Percentiles rank a stretch among this genome's conserved stretches.
Conservation (phyloP, 2,888 invertebrate genomes). For the Leucania comma region DNA sequence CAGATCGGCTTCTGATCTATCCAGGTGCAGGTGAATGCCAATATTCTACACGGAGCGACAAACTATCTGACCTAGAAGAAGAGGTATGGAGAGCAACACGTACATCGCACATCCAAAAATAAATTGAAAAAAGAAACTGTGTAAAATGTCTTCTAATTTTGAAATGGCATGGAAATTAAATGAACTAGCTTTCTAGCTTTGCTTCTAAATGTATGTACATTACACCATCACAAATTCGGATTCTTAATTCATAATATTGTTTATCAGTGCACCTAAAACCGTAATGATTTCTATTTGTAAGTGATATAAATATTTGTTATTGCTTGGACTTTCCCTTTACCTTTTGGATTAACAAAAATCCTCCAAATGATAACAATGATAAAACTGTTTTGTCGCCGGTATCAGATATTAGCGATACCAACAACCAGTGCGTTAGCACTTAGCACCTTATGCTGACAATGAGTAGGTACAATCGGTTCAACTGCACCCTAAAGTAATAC, state of each 20-base stretch:
- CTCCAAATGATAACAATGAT: conserved; percentile 5
- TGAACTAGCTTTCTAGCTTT: too few species aligned
- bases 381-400: neutral
- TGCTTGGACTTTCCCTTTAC: conserved; percentile 5
- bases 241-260: neutral
- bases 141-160: neutral
- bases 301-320: neutral
- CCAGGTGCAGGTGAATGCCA: too few species aligned
- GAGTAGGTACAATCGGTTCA: neutral
- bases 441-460: neutral
- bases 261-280: neutral
- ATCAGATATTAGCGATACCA: conserved; percentile 1
- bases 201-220: neutral
- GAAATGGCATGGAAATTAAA: neutral
- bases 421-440: neutral
- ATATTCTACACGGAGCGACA: too few species aligned
- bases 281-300: too few species aligned
- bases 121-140: neutral
- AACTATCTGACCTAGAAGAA: too few species aligned
- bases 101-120: neutral
- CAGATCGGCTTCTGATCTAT: too few species aligned
- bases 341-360: neutral
- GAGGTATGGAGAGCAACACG: neutral
- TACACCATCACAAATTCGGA: too few species aligned
- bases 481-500: neutral